phyloP scores from a whole-genome alignment of 2,113 vertebrate genomes.

The Columbina picui region DNA sequence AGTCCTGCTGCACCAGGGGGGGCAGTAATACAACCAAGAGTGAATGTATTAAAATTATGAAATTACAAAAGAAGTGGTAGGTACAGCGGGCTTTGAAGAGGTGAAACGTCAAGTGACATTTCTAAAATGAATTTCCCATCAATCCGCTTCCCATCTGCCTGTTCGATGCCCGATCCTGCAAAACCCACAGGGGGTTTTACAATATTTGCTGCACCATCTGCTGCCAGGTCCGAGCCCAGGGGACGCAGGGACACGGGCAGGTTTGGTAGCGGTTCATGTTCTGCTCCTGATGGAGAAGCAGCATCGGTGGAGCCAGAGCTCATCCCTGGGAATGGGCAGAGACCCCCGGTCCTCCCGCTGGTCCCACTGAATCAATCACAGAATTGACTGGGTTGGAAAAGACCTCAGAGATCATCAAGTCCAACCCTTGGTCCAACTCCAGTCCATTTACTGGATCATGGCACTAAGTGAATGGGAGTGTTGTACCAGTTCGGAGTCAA shows the following conservation, averaged over 20 bases:
- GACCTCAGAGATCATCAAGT: too few species aligned
- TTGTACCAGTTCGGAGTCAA: neutral
- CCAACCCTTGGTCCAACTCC: too few species aligned
- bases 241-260: fast-evolving
- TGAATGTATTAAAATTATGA: fast-evolving
- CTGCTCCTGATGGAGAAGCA: neutral
- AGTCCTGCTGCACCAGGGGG: fast-evolving
- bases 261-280: fast-evolving
- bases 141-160: neutral
- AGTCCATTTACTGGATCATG: too few species aligned
- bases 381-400: too few species aligned
- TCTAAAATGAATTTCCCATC: fast-evolving
- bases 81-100: fast-evolving
- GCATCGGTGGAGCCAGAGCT: fast-evolving
- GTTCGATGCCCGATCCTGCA: fast-evolving
- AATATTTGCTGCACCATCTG: neutral
- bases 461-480: too few species aligned
- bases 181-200: fast-evolving
- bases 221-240: neutral
- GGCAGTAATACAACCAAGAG: fast-evolving
- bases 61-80: fast-evolving
- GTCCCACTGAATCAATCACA: neutral
- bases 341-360: neutral
- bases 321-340: fast-evolving
- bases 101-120: fast-evolving